Evolutionary conservation across 2,797 vertebrate species (phyloP), one percentile per base, ranked within the genome.

Genomic region (Erpetoichthys calabaricus): DNA sequence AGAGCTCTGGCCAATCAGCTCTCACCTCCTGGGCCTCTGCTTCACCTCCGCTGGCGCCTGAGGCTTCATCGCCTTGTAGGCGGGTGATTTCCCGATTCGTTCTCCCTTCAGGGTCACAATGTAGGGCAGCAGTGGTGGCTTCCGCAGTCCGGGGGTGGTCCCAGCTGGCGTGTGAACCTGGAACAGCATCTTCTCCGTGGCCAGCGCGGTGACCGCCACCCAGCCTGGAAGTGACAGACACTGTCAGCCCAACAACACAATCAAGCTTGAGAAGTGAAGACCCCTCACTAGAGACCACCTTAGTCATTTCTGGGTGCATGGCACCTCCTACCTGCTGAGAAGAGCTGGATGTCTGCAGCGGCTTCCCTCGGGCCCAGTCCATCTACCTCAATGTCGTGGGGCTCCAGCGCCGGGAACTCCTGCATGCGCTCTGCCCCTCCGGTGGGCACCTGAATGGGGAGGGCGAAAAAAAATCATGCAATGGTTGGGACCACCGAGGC

Each of bases 381-480:
- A 73, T 79, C 63, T 65, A 97, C 58, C 1, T 61, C 74, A 55
- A 94, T 68, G 42, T 96, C 91, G 75, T 86, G 79, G 62, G 84
- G 69, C 63, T 87, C 62, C 56, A 97, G 65, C 0, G 72, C 65
- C 0, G 93, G 94, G 56, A 97, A 98, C 1, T 63, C 62, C 59
- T 81, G 85, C 90, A 98, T 94, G 44, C 94, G 76, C 60, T 90
- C 87, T 53, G 81, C 59, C n/a, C 89, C 92, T 42, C 92, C 94
- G 58, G 71, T 67, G 4, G 94, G 94, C 51, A 98, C 87, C 94
- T 98, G 74, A 43, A 6, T 61, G 59, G 59, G 6, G 5, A 53
- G 25, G 25, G 25, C 25, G n/a, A n/a, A n/a, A n/a, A 57, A 1
- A 41, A 44, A 47, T 43, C 3, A 56, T 47, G 1, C 25, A 25